phyloP scores from a whole-genome alignment of 2,113 vertebrate species.

The Sphaerodactylus townsendi region DNA sequence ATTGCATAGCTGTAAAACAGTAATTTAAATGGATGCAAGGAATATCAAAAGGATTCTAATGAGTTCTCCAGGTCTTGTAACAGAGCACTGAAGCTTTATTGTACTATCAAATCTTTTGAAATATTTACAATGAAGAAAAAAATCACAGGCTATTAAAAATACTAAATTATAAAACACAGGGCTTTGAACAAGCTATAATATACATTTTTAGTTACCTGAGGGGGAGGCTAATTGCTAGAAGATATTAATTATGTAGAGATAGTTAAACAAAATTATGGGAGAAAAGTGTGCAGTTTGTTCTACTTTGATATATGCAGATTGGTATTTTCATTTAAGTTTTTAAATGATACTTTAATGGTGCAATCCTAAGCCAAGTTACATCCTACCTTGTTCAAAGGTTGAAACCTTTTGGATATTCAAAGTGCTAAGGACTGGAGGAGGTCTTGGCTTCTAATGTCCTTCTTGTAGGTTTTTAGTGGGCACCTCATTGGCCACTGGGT shows the following conservation, averaged over 20 bases:
- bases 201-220: constrained; percentile 57
- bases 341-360: constrained; percentile 35
- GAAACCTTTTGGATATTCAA: too few species aligned
- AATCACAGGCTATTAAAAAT: constrained; percentile 46
- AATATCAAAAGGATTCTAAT: constrained; percentile 54
- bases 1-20: constrained; percentile 57
- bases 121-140: too few species aligned
- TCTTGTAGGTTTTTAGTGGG: too few species aligned
- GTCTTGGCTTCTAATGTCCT: too few species aligned
- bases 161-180: constrained; percentile 44
- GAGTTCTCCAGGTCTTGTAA: constrained; percentile 47
- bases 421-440: too few species aligned
- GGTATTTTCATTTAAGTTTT: not conserved
- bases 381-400: too few species aligned
- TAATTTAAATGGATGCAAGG: constrained; percentile 64
- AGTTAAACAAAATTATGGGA: constrained; percentile 45
- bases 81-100: constrained; percentile 41
- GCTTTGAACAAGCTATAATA: constrained; percentile 49
- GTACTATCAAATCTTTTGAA: constrained; percentile 59
- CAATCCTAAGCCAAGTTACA: too few species aligned
- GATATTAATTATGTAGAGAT: constrained; percentile 45
- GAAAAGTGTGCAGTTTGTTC: constrained; percentile 11
- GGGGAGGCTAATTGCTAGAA: constrained; percentile 58
- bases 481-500: too few species aligned
- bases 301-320: constrained; percentile 13